Evolutionary conservation across 2,797 vertebrate genomes (phyloP), one percentile per base, ranked within the genome.

Genomic region (Parauchenoglanis ngamensis): DNA sequence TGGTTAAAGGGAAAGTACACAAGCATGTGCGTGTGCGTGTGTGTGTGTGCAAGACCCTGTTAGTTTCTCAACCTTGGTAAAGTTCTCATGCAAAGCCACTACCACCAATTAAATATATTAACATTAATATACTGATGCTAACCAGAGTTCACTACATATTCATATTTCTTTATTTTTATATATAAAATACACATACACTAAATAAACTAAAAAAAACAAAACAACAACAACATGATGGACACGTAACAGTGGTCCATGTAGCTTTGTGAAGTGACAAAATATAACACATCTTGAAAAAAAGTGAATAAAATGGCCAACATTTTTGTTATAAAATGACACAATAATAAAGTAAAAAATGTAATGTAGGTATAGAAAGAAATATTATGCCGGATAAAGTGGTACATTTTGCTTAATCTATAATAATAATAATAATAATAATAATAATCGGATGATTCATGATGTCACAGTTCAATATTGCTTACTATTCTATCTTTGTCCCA

Each of bases 1-100:
- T 61, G 68, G 76, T 72, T 84, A 17, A 80, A 70, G 81, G 84
- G 87, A 59, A 86, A 85, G 87, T 88, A 76, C 68, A 67, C 44
- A 40, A 40, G 23, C 17, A 8, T 87, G 10, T 31, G 7, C 28
- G 15, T 63, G 68, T 31, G 79, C 15, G 54, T 31, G 73, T 52
- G 49, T 28, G 44, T 10, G n/a, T 7, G n/a, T 54, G 40, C 12
- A 35, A 54, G 28, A 0, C 10, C 23, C 12, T 76, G 46, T 52
- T 28, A 28, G 73, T 28, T 7, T 44, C 35, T 19, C 40, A 40
- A 40, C 31, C 7, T 8, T 40, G 17, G 6, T 7, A 68, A 67
- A 5, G 5, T 68, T 70, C 21, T 3, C 7, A 67, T 31, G 28
- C 4, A 70, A 72, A 10, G 3, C 68, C 19, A 23, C 7, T 72